Evolutionary conservation across 92 coral and sea anemone species (phyloP).

Genomic region (Desmophyllum pertusum): DNA sequence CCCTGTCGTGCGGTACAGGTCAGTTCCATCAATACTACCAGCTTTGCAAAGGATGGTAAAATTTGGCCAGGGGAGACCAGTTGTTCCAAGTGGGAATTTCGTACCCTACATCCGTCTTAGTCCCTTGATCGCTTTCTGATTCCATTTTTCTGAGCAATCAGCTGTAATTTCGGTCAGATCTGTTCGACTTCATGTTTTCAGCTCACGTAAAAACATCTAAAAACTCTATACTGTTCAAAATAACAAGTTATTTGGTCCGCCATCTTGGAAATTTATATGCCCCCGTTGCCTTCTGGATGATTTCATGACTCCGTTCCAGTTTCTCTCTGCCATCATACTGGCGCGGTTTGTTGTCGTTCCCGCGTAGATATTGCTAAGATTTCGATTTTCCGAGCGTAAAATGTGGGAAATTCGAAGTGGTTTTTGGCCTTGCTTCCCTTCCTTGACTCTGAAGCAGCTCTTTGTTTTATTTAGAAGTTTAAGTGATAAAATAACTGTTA

Average conservation of each 20-base stretch:
- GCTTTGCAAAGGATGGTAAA: constrained; percentile 97
- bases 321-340: background rate
- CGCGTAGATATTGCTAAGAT: background rate
- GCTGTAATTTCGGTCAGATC: background rate
- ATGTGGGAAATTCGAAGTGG: background rate
- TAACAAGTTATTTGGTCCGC: too few relatives aligned
- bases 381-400: background rate
- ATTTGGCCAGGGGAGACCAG: constrained; percentile 92
- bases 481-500: background rate
- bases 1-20: constrained; percentile 87
- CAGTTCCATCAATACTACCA: constrained; percentile 98
- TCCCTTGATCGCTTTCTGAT: constrained; percentile 21
- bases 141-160: constrained; percentile 33
- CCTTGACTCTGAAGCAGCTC: background rate
- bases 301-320: background rate
- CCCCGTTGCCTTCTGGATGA: constrained; percentile 27
- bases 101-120: constrained; percentile 59
- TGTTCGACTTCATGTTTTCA: background rate
- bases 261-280: constrained; percentile 3
- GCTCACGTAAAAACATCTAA: background rate
- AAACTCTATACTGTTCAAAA: background rate
- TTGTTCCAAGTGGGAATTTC: constrained; percentile 81
- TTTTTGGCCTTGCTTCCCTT: background rate
- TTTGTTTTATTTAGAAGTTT: background rate
- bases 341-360: constrained; percentile 38